Evolutionary conservation across 2,797 vertebrate genomes (phyloP).

Genomic region (Darevskia nairensis): DNA sequence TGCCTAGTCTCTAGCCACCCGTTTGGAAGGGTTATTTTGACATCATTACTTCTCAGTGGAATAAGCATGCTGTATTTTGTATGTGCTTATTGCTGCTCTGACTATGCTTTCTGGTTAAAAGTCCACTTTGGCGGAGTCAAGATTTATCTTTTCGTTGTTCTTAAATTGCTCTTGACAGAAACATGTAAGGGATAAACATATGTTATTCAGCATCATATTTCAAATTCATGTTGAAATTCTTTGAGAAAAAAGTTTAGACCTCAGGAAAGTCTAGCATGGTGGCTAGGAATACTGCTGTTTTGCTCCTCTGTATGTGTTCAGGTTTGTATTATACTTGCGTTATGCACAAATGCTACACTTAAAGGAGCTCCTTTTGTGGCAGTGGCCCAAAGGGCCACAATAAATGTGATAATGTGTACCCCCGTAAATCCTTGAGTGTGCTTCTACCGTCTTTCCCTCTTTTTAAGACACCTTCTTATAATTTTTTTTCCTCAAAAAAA

Average conservation of each 20-base stretch:
- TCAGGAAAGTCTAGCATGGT: background rate
- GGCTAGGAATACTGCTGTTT: background rate
- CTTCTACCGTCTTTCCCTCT: too few species aligned
- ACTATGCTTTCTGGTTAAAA: background rate
- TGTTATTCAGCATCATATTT: background rate
- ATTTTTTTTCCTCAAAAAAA: too few species aligned
- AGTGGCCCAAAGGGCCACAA: too few species aligned
- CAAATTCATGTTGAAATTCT: background rate
- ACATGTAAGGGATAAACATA: background rate
- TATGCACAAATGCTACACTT: background rate
- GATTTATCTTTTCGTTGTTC: background rate
- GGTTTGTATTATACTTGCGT: background rate
- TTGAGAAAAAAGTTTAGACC: constrained; percentile 1
- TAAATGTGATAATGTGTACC: too few species aligned
- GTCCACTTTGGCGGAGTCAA: background rate
- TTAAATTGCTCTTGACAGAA: background rate
- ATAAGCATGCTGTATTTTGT: background rate
- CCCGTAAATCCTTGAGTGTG: too few species aligned
- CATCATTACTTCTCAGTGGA: constrained; percentile 5
- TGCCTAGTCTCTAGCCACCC: background rate
- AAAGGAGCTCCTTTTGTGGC: background rate
- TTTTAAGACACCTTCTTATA: too few species aligned
- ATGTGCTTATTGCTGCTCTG: background rate
- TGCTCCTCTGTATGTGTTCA: background rate
- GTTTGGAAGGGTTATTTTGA: constrained; percentile 9